Evolutionary conservation across 2,888 invertebrate genomes (phyloP).

Genomic region (Cephus spinipes): DNA sequence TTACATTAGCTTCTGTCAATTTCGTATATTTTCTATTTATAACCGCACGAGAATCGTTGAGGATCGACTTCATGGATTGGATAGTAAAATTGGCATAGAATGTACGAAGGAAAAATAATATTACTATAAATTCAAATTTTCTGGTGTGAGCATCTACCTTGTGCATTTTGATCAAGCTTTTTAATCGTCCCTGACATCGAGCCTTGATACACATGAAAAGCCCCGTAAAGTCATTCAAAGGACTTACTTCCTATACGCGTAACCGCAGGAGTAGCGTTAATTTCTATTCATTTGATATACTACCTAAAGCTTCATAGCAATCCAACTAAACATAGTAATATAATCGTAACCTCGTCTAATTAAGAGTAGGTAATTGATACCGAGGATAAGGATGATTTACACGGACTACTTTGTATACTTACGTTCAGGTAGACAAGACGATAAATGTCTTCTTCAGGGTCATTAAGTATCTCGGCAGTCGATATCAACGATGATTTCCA

Average conservation of each 20-base stretch:
- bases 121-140: neutral
- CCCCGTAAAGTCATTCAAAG: neutral
- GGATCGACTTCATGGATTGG: neutral
- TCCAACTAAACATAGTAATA: neutral
- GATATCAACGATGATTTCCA: neutral
- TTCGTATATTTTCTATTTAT: neutral
- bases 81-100: too few species aligned
- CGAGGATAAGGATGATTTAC: neutral
- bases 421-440: neutral
- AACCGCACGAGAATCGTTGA: neutral
- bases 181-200: neutral
- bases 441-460: neutral
- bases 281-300: constrained; percentile 15
- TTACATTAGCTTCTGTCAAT: neutral
- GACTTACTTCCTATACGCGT: neutral
- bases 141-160: neutral
- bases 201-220: neutral
- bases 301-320: neutral
- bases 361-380: neutral
- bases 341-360: neutral
- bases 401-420: neutral
- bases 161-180: neutral
- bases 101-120: neutral
- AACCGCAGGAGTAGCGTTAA: constrained; percentile 5
- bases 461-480: neutral